Percentiles rank a stretch among this genome's conserved stretches.
Conservation (phyloP, 2,113 vertebrate genomes). For the Thamnophis sirtalis region DNA sequence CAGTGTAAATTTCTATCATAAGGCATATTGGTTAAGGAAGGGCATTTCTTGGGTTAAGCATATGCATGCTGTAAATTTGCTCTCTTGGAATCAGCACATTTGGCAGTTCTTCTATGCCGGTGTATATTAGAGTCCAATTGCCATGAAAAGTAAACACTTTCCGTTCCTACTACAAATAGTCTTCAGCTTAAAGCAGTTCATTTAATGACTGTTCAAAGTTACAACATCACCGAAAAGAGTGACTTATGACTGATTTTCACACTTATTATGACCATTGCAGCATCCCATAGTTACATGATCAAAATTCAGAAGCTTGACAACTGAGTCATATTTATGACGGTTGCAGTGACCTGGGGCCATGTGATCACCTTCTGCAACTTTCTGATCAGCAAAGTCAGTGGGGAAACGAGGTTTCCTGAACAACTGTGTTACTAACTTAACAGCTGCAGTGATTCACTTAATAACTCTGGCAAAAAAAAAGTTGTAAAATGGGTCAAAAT, state of each 20-base stretch:
- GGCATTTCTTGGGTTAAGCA: neutral
- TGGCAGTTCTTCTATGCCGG: neutral
- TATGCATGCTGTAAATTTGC: neutral
- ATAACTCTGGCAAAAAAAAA: neutral
- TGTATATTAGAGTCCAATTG: neutral
- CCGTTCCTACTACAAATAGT: neutral
- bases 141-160: neutral
- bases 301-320: no score
- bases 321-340: no score
- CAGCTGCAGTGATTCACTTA: neutral
- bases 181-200: no score
- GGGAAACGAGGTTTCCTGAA: neutral
- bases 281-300: no score
- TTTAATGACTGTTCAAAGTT: no score
- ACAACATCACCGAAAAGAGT: no score
- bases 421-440: neutral
- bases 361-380: no score
- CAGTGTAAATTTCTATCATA: neutral
- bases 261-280: no score
- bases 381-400: no score
- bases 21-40: neutral
- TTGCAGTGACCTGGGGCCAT: no score
- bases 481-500: neutral
- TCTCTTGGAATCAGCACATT: neutral
- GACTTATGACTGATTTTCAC: no score